Base-by-base conservation (phyloP, 2,888 invertebrate genomes). In the Aporophyla nigra region DNA sequence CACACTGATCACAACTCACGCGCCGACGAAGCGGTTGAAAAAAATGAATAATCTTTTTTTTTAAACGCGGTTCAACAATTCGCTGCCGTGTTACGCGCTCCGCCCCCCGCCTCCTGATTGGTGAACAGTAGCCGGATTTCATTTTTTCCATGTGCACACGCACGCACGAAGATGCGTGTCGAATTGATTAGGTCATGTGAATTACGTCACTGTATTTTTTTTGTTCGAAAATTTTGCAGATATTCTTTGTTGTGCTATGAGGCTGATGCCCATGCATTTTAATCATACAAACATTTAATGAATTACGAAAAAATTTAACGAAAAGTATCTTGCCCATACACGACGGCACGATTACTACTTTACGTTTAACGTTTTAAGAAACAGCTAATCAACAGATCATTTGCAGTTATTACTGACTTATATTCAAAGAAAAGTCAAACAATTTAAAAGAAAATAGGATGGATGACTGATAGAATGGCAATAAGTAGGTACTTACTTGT, bases 51-150 rank as follows among this genome's bases (percentile, higher is more conserved):
- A 93, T 92, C 92, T 87, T 93, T 93, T 94, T 94, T 95, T 91
- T 58, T 87, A 92, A 94, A 88, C 76, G 88, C 88, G 83, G 83
- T 89, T 91, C 91, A 90, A 88, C 92, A 92, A 92, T 92, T 91
- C 91, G 93, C 95, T 90, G 93, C 96, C 91, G 96, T 93, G 92
- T 96, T 96, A 96, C 96, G 95, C 94, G 94, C 94, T 92, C 89
- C 94, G 88, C 92, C 95, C 95, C 93, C 90, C 90, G 84, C 88
- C 80, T 89, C 84, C 91, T 94, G 94, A 95, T 96, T 96, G 96
- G 95, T 92, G 94, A 90, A 94, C 94, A 90, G 95, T 93, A 94
- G 95, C 93, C 88, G 88, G 88, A 92, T 92, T 91, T 90, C 82
- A 88, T 91, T 92, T 91, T 91, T 90, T 88, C 87, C 80, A 81